Evolutionary conservation across 2,113 vertebrate genomes (phyloP).

Genomic region (Lamprotornis superbus): DNA sequence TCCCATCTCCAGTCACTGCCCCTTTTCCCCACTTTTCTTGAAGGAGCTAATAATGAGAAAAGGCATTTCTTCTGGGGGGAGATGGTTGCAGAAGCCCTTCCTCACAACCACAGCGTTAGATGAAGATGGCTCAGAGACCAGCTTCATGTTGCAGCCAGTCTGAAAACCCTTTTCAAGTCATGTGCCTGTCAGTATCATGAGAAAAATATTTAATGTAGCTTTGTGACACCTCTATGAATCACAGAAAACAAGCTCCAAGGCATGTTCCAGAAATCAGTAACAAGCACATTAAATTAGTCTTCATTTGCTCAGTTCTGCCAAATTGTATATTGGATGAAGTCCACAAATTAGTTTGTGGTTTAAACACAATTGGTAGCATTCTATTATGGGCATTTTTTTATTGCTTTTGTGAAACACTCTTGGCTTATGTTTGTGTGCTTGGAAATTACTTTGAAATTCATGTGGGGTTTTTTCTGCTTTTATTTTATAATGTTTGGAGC

Average conservation of each 20-base stretch:
- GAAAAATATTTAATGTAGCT: background rate
- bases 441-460: background rate
- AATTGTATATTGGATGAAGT: background rate
- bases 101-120: background rate
- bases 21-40: background rate
- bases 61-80: background rate
- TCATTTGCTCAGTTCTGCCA: background rate
- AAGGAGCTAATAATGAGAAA: background rate
- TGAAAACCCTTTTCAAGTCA: background rate
- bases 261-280: background rate
- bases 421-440: background rate
- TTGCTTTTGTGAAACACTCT: background rate
- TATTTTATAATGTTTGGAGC: background rate
- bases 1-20: background rate
- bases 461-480: accelerated
- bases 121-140: background rate
- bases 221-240: background rate
- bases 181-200: background rate
- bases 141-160: background rate
- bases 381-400: background rate
- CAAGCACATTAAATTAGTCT: background rate
- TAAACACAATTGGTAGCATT: background rate
- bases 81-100: background rate
- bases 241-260: background rate
- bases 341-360: background rate